Conservation (phyloP, 2,888 invertebrate species). For the Philopedon plagiatum region DNA sequence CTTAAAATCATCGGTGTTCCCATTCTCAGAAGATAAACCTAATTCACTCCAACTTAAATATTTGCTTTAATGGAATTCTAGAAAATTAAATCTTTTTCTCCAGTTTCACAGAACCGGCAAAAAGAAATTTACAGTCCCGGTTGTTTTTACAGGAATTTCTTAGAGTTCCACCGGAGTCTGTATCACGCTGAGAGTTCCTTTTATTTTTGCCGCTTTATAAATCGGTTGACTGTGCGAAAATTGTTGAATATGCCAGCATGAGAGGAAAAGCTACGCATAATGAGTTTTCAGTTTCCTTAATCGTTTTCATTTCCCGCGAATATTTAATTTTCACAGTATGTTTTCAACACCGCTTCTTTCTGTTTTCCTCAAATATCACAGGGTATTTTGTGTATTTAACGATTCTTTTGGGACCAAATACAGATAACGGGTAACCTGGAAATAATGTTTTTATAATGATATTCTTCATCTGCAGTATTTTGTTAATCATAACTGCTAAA, state of each 20-base stretch:
- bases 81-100: conserved; percentile 15
- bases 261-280: conserved; percentile 49
- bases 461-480: too few species aligned
- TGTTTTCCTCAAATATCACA: too few species aligned
- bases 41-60: conserved; percentile 4
- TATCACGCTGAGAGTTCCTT: conserved; percentile 40
- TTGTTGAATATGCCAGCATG: conserved; percentile 42
- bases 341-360: conserved; percentile 4
- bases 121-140: conserved; percentile 29
- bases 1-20: background rate
- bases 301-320: conserved; percentile 42
- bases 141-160: conserved; percentile 23
- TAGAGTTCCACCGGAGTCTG: conserved; percentile 24
- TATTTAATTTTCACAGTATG: conserved; percentile 35
- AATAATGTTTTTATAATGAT: too few species aligned
- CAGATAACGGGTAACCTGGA: too few species aligned
- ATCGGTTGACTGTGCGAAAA: conserved; percentile 47
- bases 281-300: conserved; percentile 48
- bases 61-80: background rate
- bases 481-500: too few species aligned
- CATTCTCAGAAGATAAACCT: background rate
- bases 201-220: conserved; percentile 48
- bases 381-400: too few species aligned
- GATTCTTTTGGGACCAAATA: too few species aligned
- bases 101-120: conserved; percentile 22